phyloP scores from a whole-genome alignment of 1,140 invertebrate species.

The Helicoverpa armigera region DNA sequence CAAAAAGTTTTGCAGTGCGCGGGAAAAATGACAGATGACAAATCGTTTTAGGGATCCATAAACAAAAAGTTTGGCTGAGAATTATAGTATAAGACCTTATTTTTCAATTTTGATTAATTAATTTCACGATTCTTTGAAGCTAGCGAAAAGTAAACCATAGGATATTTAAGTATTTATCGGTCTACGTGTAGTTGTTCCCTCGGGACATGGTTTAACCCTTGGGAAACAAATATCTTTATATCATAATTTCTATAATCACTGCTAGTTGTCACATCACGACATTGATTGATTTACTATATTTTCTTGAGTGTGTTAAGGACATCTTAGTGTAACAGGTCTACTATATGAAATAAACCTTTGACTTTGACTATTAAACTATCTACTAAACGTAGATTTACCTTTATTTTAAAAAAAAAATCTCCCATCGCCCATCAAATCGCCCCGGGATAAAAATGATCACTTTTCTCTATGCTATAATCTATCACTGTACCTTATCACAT shows the following conservation, averaged over 20 bases:
- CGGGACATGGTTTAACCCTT: too few species aligned
- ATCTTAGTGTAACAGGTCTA: neutral
- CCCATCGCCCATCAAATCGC: too few species aligned
- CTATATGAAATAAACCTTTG: too few species aligned
- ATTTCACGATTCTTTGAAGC: neutral
- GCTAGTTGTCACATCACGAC: neutral
- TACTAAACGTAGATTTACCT: neutral
- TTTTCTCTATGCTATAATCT: too few species aligned
- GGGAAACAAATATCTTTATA: too few species aligned
- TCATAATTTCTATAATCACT: too few species aligned
- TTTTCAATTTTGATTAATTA: neutral
- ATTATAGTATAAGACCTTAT: neutral
- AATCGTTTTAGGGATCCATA: slow-evolving; percentile 18
- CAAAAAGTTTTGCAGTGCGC: slow-evolving; percentile 10
- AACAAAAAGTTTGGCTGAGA: neutral
- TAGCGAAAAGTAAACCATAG: too few species aligned
- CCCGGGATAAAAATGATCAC: too few species aligned
- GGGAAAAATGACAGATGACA: slow-evolving; percentile 23
- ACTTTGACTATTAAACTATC: neutral
- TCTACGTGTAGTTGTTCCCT: too few species aligned
- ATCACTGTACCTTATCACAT: too few species aligned
- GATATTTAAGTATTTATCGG: too few species aligned
- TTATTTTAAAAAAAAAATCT: too few species aligned
- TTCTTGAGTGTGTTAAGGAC: neutral
- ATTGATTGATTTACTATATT: neutral